phyloP scores from a whole-genome alignment of 1,140 invertebrate genomes.

The Ceratitis capitata region DNA sequence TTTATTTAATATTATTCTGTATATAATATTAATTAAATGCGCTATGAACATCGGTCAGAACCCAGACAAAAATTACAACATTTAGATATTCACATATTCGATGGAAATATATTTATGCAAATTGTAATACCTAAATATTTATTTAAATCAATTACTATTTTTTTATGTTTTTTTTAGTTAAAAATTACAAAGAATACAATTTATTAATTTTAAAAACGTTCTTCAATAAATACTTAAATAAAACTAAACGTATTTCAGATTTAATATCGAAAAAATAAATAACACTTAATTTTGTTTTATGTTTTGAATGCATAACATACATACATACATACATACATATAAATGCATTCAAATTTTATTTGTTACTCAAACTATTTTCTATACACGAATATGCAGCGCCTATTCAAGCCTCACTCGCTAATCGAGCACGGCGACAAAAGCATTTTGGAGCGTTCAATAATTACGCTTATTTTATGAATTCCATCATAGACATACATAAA shows the following conservation, averaged over 20 bases:
- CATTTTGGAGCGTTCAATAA: background rate
- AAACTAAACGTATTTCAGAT: background rate
- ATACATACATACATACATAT: background rate
- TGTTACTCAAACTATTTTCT: background rate
- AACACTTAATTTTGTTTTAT: background rate
- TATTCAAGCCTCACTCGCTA: background rate
- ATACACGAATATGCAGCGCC: background rate
- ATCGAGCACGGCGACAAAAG: background rate
- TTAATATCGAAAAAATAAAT: background rate
- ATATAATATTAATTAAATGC: background rate
- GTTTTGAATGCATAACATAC: background rate
- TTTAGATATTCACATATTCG: background rate
- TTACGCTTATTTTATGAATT: background rate
- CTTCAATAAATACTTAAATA: background rate
- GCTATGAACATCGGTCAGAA: background rate
- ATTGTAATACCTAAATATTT: background rate
- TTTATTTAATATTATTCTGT: background rate
- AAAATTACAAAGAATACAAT: background rate
- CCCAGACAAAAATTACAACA: background rate
- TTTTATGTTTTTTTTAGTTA: background rate
- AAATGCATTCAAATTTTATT: background rate
- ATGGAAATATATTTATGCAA: background rate
- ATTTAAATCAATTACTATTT: too few species aligned
- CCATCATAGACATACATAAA: background rate
- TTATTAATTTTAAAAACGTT: background rate